phyloP scores from a whole-genome alignment of 2,888 invertebrate genomes.

The Eristalinus sepulchralis region DNA sequence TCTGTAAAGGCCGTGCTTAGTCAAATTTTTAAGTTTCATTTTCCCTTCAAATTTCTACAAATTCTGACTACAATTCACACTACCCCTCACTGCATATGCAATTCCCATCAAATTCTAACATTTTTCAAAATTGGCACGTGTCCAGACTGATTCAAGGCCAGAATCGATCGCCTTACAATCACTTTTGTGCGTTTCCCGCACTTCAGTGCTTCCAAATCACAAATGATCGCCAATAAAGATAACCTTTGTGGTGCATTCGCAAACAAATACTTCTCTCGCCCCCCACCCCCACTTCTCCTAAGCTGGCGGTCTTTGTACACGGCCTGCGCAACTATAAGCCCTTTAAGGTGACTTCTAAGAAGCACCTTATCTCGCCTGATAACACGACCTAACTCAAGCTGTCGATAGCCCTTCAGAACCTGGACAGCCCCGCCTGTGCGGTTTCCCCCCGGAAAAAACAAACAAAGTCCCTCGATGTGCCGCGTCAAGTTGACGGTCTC shows the following conservation, averaged over 20 bases:
- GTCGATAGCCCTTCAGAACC: neutral
- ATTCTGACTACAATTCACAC: no score
- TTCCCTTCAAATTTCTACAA: neutral
- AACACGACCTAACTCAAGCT: neutral
- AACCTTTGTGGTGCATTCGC: neutral
- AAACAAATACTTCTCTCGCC: neutral
- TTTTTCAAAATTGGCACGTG: no score
- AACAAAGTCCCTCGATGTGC: neutral
- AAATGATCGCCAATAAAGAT: neutral
- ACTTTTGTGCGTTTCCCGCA: neutral
- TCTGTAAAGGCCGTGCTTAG: no score
- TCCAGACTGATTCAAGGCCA: no score
- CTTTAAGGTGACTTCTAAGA: slow-evolving; percentile 6
- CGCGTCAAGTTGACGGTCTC: neutral
- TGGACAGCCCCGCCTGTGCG: neutral
- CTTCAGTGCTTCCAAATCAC: neutral
- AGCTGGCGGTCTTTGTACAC: neutral
- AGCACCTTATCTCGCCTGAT: neutral
- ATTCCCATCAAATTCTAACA: no score
- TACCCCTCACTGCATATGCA: no score
- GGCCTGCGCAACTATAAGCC: neutral
- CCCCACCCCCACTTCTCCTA: no score
- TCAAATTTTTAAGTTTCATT: no score
- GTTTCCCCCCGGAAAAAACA: neutral
- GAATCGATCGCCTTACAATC: neutral